A percentile compares a stretch with the other conserved stretches of the same genome.
These are phyloP conservation scores for Crocodylus rhombifer DNA, from an alignment of 2,797 vertebrate species.

Conservation along the genomic window DNA sequence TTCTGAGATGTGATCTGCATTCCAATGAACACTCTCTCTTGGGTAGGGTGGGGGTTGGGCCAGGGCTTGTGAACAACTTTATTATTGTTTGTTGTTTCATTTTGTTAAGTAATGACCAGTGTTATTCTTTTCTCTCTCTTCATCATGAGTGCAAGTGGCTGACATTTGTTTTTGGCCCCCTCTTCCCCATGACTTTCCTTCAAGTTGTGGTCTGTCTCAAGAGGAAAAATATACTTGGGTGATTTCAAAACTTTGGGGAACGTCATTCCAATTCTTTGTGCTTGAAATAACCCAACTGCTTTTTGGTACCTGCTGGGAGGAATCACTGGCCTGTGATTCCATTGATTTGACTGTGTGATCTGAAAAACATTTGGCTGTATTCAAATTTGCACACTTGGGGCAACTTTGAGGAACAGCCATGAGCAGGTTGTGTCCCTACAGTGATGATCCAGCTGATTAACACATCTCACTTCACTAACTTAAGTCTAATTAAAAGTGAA, in stretches of 20 bases:
- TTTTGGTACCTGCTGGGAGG: constrained; percentile 33
- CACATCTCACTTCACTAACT: neutral
- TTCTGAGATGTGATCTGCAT: constrained; percentile 74
- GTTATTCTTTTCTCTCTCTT: neutral
- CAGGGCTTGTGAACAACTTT: neutral
- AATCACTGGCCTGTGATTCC: neutral
- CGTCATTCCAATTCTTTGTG: constrained; percentile 16
- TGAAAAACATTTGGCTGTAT: neutral
- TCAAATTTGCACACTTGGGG: neutral
- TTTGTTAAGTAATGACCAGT: neutral
- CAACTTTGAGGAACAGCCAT: neutral
- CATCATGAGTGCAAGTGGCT: neutral
- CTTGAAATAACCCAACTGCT: constrained; percentile 27
- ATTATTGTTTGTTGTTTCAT: neutral
- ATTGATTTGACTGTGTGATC: neutral
- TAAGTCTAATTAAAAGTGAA: constrained; percentile 16
- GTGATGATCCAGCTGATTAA: neutral
- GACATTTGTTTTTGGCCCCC: constrained; percentile 20
- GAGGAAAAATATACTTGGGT: constrained; percentile 33
- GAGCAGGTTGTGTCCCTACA: neutral
- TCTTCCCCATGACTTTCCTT: constrained; percentile 12
- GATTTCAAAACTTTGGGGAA: constrained; percentile 19
- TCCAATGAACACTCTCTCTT: constrained; percentile 48
- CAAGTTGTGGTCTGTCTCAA: neutral
- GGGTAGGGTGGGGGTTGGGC: neutral